Conservation (phyloP, 2,113 vertebrate species). For the Himantopus leucocephalus region DNA sequence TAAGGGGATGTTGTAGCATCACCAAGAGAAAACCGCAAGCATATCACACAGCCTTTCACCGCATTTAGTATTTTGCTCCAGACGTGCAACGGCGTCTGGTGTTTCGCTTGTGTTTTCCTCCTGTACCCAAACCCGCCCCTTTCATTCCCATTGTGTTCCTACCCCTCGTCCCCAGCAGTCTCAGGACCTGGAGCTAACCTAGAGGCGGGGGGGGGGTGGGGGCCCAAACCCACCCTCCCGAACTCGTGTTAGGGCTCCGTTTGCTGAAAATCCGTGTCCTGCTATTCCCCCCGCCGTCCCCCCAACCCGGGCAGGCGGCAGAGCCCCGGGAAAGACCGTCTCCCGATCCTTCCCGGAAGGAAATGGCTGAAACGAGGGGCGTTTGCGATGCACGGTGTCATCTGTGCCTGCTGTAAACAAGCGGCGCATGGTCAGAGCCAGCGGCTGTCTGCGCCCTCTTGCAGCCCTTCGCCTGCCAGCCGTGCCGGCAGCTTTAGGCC, state of each 20-base stretch:
- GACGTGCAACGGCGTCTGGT: neutral
- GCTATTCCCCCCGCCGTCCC: accelerated
- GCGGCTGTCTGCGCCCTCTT: neutral
- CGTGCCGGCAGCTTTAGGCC: neutral
- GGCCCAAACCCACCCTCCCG: neutral
- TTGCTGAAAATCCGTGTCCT: neutral
- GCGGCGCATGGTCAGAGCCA: accelerated
- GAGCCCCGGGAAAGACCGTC: accelerated
- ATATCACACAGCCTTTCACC: neutral
- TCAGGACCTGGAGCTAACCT: neutral
- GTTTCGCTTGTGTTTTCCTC: neutral
- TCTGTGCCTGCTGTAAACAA: neutral
- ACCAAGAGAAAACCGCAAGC: neutral
- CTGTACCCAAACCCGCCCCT: neutral
- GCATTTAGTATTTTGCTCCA: neutral
- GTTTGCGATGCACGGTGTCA: neutral
- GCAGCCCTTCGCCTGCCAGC: neutral
- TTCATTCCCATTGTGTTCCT: neutral
- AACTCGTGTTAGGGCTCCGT: neutral
- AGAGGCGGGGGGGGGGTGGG: too few species aligned
- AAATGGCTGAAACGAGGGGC: neutral
- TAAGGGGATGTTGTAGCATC: neutral
- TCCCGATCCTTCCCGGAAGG: neutral
- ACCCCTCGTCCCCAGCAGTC: too few species aligned
- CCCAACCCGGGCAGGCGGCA: neutral